Conservation (phyloP, 30 jellyfish, hydroid and myxozoan genomes). For the Aurelia aurita region DNA sequence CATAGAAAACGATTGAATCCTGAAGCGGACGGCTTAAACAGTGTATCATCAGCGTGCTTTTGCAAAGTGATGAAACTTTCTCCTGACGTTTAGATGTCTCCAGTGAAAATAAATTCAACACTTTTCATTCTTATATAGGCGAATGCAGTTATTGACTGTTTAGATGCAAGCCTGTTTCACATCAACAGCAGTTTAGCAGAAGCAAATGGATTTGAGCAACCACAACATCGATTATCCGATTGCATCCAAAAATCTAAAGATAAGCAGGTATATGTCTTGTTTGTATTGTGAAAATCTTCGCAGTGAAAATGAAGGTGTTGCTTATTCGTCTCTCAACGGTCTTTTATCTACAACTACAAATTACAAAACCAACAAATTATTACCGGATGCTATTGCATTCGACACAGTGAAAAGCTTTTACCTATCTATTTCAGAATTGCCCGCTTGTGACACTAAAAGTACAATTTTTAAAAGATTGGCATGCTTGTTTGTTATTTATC, state of each 20-base stretch:
- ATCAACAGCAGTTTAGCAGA: slow-evolving; percentile 59
- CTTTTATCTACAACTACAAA: too few species aligned
- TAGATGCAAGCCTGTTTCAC: slow-evolving; percentile 86
- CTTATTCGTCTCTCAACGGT: too few species aligned
- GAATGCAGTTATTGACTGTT: slow-evolving; percentile 84
- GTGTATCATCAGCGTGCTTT: too few species aligned
- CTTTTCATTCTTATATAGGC: slow-evolving; percentile 66
- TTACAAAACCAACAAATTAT: too few species aligned
- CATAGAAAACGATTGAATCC: too few species aligned
- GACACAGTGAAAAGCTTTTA: too few species aligned
- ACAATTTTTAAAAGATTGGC: background rate
- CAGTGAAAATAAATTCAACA: too few species aligned
- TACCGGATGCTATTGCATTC: background rate
- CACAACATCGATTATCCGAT: slow-evolving; percentile 70
- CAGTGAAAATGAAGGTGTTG: background rate
- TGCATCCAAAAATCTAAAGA: slow-evolving; percentile 79
- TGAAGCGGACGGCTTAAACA: too few species aligned
- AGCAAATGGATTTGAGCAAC: slow-evolving; percentile 43
- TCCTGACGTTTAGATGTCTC: too few species aligned
- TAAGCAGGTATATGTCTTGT: slow-evolving; percentile 71
- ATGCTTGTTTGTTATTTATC: background rate
- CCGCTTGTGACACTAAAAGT: too few species aligned
- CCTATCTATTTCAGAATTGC: too few species aligned
- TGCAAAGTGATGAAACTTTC: too few species aligned
- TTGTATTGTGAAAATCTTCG: background rate